phyloP scores from a whole-genome alignment of 2,888 invertebrate genomes.

The Campoplex nolae region DNA sequence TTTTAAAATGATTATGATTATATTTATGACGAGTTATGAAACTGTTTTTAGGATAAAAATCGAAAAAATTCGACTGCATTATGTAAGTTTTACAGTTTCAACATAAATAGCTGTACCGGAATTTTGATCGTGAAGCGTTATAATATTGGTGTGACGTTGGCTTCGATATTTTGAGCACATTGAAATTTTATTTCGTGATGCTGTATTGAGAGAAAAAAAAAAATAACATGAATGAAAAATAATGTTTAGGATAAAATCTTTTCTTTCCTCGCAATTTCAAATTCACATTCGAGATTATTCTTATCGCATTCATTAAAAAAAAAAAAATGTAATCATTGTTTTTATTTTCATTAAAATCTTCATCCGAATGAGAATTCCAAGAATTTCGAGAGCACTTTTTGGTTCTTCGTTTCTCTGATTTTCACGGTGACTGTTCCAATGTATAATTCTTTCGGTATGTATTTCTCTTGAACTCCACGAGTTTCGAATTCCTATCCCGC shows the following conservation, averaged over 20 bases:
- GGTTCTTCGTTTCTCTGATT: neutral
- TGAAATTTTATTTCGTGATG: neutral
- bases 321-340: neutral
- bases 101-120: neutral
- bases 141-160: neutral
- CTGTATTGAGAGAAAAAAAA: neutral
- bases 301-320: neutral
- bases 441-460: neutral
- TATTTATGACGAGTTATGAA: neutral
- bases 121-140: neutral
- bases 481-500: slow-evolving; percentile 60
- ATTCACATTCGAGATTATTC: neutral
- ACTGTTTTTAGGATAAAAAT: neutral
- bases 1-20: neutral
- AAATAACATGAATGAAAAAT: neutral
- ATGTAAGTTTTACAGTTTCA: neutral
- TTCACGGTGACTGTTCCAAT: neutral
- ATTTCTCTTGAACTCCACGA: slow-evolving; percentile 43
- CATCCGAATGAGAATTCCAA: neutral
- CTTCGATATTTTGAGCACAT: neutral
- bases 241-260: neutral
- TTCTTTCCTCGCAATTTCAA: neutral
- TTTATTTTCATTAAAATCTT: neutral
- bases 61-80: neutral
- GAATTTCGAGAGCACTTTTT: neutral